Base-by-base conservation (phyloP, 92 coral and sea anemone genomes). In the Phenganax marumi region DNA sequence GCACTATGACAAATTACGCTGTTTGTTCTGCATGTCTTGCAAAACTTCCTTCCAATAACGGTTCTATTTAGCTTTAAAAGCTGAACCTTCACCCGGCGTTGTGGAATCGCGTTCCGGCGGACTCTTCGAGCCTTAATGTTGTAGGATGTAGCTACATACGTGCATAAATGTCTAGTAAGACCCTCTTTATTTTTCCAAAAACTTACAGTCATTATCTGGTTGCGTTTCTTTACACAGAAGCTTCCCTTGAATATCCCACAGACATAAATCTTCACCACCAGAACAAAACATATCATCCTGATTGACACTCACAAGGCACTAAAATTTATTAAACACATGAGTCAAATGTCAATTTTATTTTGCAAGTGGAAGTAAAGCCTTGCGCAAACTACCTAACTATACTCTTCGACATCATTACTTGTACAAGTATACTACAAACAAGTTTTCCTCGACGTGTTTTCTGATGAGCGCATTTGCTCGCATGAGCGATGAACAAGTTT, bases 211-310 rank as follows among this genome's bases (percentile, higher is more conserved):
- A 82, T 16, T 17, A 23, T 48, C 65, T 17, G 82, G 71, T 77
- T 58, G 54, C 7, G 18, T 18, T 77, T 77, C 71, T 89, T 92
- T 89, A 61, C 85, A 82, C 5, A 95, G 80, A 51, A 95, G 75
- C 75, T 86, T 61, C 52, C 98, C 98, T 64, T 89, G 91, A 69
- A 83, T 91, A 87, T 88, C 88, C 98, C 98, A 95, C 16, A 90
- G 73, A 82, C 97, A 95, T 53, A 95, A 83, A 81, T 89, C 90
- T 82, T 92, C 95, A 52, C 98, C 98, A 71, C 98, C 98, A 88
- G 98, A 95, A 68, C 91, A 88, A 84, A 95, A 95, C 12, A 84
- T 74, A 7, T 70, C 87, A 25, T 90, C 87, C 46, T 85, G 89
- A 72, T 86, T 90, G 79, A 91, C 82, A 56, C 84, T 86, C 66